A percentile compares a stretch with the other conserved stretches of the same genome.
Conservation (phyloP, 2,888 invertebrate genomes). For the Euproctis similis region DNA sequence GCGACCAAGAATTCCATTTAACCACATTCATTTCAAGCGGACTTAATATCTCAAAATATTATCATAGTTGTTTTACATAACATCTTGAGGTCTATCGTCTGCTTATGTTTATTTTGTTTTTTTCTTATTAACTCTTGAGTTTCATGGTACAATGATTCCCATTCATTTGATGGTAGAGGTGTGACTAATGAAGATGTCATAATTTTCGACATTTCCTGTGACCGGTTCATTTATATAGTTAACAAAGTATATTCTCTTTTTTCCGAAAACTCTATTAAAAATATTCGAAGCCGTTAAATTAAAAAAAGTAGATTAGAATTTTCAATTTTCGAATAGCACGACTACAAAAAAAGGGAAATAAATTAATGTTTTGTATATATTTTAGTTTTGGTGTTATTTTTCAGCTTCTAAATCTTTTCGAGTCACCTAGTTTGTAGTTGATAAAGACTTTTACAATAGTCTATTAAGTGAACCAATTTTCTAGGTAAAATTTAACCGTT, state of each 20-base stretch:
- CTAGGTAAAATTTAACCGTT: slow-evolving; percentile 8
- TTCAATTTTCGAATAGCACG: not conserved
- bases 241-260: no score
- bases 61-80: no score
- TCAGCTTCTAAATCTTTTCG: slow-evolving; percentile 1
- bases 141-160: slow-evolving; percentile 36
- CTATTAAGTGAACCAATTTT: slow-evolving; percentile 7
- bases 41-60: no score
- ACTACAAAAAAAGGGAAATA: not conserved
- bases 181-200: slow-evolving; percentile 40
- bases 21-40: no score
- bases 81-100: no score
- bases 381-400: not conserved
- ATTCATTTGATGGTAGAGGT: slow-evolving; percentile 35
- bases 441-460: slow-evolving; percentile 6
- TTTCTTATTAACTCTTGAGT: slow-evolving; percentile 14
- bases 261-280: no score
- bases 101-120: slow-evolving; percentile 14
- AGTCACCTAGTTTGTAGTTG: slow-evolving; percentile 4
- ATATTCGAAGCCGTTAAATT: no score
- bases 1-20: no score
- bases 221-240: slow-evolving; percentile 1
- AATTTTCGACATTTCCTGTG: slow-evolving; percentile 23
- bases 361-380: not conserved
- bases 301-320: not conserved